Percentiles rank a stretch among this genome's conserved stretches.
phyloP scores from a whole-genome alignment of 2,113 vertebrate species.

The Cariama cristata region DNA sequence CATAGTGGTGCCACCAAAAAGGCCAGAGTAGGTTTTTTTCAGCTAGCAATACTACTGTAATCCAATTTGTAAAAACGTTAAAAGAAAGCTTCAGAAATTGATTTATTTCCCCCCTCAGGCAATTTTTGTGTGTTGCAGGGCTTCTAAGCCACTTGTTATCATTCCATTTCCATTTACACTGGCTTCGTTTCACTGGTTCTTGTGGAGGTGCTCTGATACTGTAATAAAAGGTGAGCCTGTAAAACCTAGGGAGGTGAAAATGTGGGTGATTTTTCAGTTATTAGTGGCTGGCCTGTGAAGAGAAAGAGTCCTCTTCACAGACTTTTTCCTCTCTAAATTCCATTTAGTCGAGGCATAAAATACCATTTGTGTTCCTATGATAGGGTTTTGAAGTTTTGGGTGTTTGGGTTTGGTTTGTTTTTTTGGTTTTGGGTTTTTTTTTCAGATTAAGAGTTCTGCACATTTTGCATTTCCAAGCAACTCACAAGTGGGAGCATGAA shows the following conservation, averaged over 20 bases:
- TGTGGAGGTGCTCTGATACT: neutral
- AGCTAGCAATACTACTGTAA: neutral
- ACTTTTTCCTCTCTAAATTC: neutral
- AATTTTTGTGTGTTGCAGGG: neutral
- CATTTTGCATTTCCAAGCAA: neutral
- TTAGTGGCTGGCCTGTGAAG: neutral
- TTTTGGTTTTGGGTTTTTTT: neutral
- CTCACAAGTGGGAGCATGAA: neutral
- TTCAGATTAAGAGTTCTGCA: neutral
- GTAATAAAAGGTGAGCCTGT: neutral
- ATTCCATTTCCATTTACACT: conserved; percentile 1
- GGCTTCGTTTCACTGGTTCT: neutral
- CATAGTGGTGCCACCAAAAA: neutral
- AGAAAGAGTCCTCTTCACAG: neutral
- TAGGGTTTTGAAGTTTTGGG: neutral
- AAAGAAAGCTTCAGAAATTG: conserved; percentile 24
- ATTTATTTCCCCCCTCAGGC: neutral
- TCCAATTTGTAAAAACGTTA: neutral
- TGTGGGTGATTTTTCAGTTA: neutral
- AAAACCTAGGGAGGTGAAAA: neutral
- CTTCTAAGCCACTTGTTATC: neutral
- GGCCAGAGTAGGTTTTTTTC: neutral
- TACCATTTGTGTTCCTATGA: neutral
- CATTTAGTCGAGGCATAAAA: neutral
- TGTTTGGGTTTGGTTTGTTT: neutral